Conservation (phyloP, 2,888 invertebrate species). For the Brenthis hecate region DNA sequence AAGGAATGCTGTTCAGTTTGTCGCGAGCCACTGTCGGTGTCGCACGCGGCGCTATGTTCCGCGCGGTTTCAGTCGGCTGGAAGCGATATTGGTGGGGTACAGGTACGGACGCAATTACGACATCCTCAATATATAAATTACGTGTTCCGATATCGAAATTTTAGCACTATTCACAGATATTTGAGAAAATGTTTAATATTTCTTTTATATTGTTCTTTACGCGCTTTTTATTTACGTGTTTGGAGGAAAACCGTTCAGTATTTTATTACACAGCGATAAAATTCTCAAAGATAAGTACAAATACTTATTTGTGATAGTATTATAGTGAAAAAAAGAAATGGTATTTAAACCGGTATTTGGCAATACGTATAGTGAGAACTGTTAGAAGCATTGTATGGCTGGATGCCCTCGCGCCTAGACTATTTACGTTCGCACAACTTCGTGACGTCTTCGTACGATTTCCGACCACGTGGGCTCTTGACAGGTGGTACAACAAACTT, state of each 20-base stretch:
- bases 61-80: conserved; percentile 74
- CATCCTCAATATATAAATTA: conserved; percentile 65
- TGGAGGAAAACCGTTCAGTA: background rate
- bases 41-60: conserved; percentile 74
- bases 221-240: background rate
- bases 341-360: conserved; percentile 36
- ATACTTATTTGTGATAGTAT: background rate
- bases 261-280: background rate
- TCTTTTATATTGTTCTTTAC: background rate
- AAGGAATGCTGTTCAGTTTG: conserved; percentile 56
- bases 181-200: background rate
- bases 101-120: conserved; percentile 74
- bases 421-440: conserved; percentile 66
- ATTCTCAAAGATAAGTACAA: background rate
- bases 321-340: conserved; percentile 18
- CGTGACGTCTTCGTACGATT: conserved; percentile 57
- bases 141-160: conserved; percentile 48
- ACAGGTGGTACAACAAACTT: conserved; percentile 53
- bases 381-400: conserved; percentile 49
- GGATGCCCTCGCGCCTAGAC: conserved; percentile 64
- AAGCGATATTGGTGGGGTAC: conserved; percentile 80
- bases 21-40: conserved; percentile 66
- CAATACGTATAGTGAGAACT: conserved; percentile 31
- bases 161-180: too few relatives aligned
- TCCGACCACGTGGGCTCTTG: conserved; percentile 70